These are phyloP conservation scores for Mus minutoides DNA, from an alignment of 2,797 vertebrate species.

Conservation along the genomic window DNA sequence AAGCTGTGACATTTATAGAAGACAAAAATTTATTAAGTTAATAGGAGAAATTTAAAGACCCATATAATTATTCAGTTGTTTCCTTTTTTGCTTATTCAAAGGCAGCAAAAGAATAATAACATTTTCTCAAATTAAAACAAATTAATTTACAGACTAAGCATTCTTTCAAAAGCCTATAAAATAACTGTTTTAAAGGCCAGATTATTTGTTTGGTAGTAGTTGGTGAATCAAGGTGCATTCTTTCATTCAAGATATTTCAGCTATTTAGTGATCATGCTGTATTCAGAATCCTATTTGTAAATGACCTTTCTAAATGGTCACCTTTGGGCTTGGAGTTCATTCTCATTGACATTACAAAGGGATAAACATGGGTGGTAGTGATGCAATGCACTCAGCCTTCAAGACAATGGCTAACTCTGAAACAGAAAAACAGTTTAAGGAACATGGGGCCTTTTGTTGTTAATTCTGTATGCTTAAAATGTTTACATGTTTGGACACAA, in stretches of 20 bases:
- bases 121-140: conserved; percentile 60
- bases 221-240: conserved; percentile 30
- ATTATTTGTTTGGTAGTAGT: conserved; percentile 49
- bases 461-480: conserved; percentile 63
- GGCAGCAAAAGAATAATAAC: conserved; percentile 48
- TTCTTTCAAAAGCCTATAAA: conserved; percentile 54
- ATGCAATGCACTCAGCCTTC: conserved; percentile 49
- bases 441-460: conserved; percentile 29
- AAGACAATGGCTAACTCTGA: conserved; percentile 56
- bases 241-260: conserved; percentile 33
- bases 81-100: conserved; percentile 43
- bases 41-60: conserved; percentile 38
- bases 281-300: conserved; percentile 54
- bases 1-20: conserved; percentile 55
- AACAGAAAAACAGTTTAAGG: conserved; percentile 53
- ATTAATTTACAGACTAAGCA: conserved; percentile 44
- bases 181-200: conserved; percentile 36
- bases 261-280: conserved; percentile 32
- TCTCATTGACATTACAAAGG: conserved; percentile 53
- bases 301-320: conserved; percentile 65
- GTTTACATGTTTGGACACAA: conserved; percentile 51
- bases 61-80: conserved; percentile 42
- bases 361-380: not conserved
- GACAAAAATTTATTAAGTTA: conserved; percentile 35
- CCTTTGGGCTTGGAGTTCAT: conserved; percentile 51